phyloP scores from a whole-genome alignment of 2,888 invertebrate species.

The Gortyna flavago region DNA sequence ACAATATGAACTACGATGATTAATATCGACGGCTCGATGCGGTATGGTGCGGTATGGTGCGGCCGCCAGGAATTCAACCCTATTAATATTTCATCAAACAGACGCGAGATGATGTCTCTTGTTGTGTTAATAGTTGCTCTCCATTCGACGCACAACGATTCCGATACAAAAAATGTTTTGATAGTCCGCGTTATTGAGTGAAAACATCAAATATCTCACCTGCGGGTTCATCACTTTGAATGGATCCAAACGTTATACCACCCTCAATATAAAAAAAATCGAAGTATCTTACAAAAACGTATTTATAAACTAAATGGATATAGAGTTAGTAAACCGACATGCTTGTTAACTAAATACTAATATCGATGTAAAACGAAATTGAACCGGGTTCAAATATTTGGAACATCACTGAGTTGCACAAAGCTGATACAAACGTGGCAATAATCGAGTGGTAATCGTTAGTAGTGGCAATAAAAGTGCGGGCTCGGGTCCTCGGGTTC shows the following conservation, averaged over 20 bases:
- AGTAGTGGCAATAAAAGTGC: conserved; percentile 49
- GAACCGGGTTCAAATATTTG: conserved; percentile 23
- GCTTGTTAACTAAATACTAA: conserved; percentile 21
- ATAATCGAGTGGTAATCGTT: conserved; percentile 49
- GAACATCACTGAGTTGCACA: conserved; percentile 16
- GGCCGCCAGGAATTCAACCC: conserved; percentile 78
- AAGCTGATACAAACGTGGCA: conserved; percentile 32
- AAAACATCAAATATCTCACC: conserved; percentile 74
- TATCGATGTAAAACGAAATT: background rate
- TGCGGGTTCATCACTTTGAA: conserved; percentile 12
- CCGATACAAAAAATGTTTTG: conserved; percentile 73
- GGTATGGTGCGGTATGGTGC: conserved; percentile 55
- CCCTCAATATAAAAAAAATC: background rate
- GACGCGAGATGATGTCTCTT: conserved; percentile 72
- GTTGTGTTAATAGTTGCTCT: conserved; percentile 75
- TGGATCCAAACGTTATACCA: background rate
- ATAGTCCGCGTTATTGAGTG: conserved; percentile 72
- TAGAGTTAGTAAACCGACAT: background rate
- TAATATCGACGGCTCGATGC: conserved; percentile 74
- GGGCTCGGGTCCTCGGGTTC: conserved; percentile 9
- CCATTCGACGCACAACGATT: conserved; percentile 60
- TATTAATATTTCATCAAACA: conserved; percentile 87
- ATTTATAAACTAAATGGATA: background rate
- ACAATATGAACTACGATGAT: conserved; percentile 79
- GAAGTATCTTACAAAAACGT: background rate